Evolutionary conservation across 1,140 invertebrate genomes (phyloP), one percentile per base, ranked within the genome.

Genomic region (Aphaenogaster ashmeadi): DNA sequence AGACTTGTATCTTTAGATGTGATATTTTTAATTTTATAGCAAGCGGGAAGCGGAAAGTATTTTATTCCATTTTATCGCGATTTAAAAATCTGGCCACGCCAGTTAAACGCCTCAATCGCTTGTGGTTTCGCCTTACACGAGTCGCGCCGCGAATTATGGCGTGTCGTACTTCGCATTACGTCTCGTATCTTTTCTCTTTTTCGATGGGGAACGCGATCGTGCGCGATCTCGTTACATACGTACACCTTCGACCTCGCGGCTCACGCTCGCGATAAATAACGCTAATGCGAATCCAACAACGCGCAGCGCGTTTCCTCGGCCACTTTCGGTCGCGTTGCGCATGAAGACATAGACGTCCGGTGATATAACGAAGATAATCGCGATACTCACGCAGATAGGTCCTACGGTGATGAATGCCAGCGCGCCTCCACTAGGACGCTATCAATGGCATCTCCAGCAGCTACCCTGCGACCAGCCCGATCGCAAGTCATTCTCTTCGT

Each of bases 321-420:
- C 15, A 2, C 64, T 81, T 60, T 44, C 41, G 5, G 56, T n/a
- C 56, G n/a, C 8, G 41, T 8, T 8, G 38, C 36, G 38, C 86
- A 91, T 91, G 83, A 91, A 91, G 90, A 91, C 89, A 90, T 92
- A 91, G 67, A 72, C 47, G 71, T 58, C 66, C 41, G 81, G 38
- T 67, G 90, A 87, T 89, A 86, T 92, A 92, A 92, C 90, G 86
- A 92, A 86, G 89, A 56, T 83, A 90, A 87, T 88, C 52, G 74
- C 74, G 89, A 92, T 92, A 91, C 79, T 41, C 78, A 77, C 44
- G 85, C 75, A 92, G 90, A 92, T 92, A 92, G 71, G 87, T 86
- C 86, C 18, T 85, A 87, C 86, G 78, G 85, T 91, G 89, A 92
- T 92, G 91, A 92, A 92, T 91, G 89, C 88, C 87, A 89, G 80